Conservation (phyloP, 2,888 invertebrate species). For the Temnothorax unifasciatus region DNA sequence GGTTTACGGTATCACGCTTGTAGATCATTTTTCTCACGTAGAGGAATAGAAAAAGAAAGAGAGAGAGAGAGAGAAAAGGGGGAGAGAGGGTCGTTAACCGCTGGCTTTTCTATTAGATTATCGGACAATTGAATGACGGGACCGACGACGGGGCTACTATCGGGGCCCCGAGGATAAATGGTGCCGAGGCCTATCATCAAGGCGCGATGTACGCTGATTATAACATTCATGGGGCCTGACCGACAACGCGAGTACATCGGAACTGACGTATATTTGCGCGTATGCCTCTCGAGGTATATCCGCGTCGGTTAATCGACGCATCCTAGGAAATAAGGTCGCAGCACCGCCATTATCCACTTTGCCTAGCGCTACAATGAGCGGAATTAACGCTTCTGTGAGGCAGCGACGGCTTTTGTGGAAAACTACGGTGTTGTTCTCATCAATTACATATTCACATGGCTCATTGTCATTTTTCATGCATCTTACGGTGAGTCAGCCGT, state of each 20-base stretch:
- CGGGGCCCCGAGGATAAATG: slow-evolving; percentile 33
- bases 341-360: slow-evolving; percentile 60
- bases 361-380: slow-evolving; percentile 42
- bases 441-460: slow-evolving; percentile 36
- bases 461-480: slow-evolving; percentile 2
- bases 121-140: slow-evolving; percentile 56
- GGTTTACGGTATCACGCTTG: slow-evolving; percentile 52
- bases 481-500: slow-evolving; percentile 7
- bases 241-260: slow-evolving; percentile 33
- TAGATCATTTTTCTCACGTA: slow-evolving; percentile 41
- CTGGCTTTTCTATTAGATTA: slow-evolving; percentile 51
- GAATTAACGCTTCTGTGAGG: slow-evolving; percentile 56
- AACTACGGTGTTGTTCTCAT: slow-evolving; percentile 14
- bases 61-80: not conserved
- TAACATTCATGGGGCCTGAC: slow-evolving; percentile 24
- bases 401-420: slow-evolving; percentile 30
- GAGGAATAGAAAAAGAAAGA: not conserved
- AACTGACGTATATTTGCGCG: slow-evolving; percentile 11
- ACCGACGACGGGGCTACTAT: slow-evolving; percentile 34
- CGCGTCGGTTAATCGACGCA: slow-evolving; percentile 48
- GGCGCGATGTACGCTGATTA: slow-evolving; percentile 43
- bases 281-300: slow-evolving; percentile 5
- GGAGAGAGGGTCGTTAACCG: slow-evolving; percentile 41
- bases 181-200: slow-evolving; percentile 44
- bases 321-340: slow-evolving; percentile 60